These are phyloP conservation scores for Caretta caretta DNA, from an alignment of 2,113 vertebrate species.

Conservation along the genomic window DNA sequence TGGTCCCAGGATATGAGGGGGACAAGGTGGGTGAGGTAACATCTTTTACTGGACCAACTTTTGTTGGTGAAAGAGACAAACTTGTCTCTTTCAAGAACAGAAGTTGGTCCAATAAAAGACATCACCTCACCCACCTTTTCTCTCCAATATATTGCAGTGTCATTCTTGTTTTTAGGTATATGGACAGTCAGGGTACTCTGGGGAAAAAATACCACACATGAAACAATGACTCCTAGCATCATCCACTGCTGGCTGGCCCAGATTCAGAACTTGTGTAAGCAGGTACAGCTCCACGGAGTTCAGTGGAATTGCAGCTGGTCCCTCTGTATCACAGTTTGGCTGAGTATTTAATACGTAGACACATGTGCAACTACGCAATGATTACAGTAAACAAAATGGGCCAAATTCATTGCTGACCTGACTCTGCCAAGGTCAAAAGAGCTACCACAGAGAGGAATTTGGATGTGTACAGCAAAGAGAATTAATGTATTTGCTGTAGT, in stretches of 20 bases:
- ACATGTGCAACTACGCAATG: not conserved
- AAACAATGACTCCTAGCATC: not conserved
- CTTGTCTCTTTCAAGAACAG: not conserved
- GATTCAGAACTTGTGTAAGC: not conserved
- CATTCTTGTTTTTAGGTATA: not conserved
- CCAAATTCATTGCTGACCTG: not conserved
- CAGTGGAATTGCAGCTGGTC: not conserved
- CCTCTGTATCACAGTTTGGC: fast-evolving
- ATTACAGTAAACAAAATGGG: not conserved
- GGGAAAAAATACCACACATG: not conserved
- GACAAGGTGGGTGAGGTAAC: not conserved
- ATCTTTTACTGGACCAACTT: not conserved
- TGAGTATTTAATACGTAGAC: not conserved
- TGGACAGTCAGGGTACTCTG: not conserved
- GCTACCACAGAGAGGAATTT: not conserved
- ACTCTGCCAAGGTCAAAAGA: constrained; percentile 12
- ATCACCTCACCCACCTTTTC: not conserved
- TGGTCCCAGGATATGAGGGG: not conserved
- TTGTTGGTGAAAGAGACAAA: not conserved
- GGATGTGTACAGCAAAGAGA: not conserved
- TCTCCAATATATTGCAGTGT: not conserved
- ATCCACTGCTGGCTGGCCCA: not conserved
- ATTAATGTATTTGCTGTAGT: not conserved
- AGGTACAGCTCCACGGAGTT: not conserved
- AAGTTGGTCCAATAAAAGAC: not conserved